Base-by-base conservation (phyloP, 2,113 vertebrate species). In the Rhinoderma darwinii region DNA sequence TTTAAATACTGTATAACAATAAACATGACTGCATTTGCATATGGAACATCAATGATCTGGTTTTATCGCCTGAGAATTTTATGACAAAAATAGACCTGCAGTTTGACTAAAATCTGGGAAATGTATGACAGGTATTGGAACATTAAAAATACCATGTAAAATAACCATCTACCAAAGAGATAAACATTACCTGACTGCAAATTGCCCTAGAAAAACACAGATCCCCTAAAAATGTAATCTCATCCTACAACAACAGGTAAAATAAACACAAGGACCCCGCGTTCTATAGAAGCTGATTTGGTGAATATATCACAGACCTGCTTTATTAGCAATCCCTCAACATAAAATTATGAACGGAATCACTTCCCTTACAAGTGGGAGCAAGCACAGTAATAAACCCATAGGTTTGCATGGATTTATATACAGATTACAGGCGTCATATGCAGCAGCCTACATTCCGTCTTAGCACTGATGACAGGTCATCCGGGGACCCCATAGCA, bases 61-160 rank as follows among this genome's bases (percentile, higher is more conserved):
- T 14, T 27, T 63, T 14, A 30, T 14, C 12, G n/a, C 11, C 59
- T 30, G n/a, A 63, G n/a, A 9, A 7, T 10, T 59, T n/a, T 59
- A 8, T 59, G 56, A 12, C 14, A 47, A 47, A 4, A 47, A 12
- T 9, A 47, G 9, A 41, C 44, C 32, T 30, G 44, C 41, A 47
- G 30, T 72, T 8, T 50, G 35, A 68, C 10, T 35, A 83, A 27
- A 18, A 73, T 56, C 32, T 66, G 20, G 41, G 20, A 50, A 78
- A 39, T 76, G 35, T 77, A 54, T 85, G n/a, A 84, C 4, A 32
- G 18, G 37, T 77, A 80, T n/a, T 39, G 32, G 27, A 80, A 20
- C 25, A 81, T 66, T 54, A 56, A 35, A 27, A 86, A 51, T 27
- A 56, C 41, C 14, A 73, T 50, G 51, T 56, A 72, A 86, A 72